Conservation (phyloP, 2,888 invertebrate genomes). For the Acleris sparsana region DNA sequence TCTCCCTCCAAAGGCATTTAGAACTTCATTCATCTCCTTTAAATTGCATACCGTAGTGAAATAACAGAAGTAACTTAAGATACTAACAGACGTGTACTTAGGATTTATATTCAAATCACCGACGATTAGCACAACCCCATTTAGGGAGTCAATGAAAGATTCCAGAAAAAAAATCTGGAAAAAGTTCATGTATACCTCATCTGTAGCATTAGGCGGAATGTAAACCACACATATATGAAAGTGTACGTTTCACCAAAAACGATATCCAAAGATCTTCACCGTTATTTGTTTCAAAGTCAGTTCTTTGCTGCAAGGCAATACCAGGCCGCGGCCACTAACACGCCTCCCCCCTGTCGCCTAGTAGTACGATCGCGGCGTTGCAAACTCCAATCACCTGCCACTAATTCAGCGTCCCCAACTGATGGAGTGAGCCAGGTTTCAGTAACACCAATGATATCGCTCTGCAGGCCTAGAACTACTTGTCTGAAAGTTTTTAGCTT, state of each 20-base stretch:
- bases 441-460: no score
- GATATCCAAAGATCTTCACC: slow-evolving; percentile 11
- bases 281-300: background rate
- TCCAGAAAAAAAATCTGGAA: no score
- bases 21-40: no score
- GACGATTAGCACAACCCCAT: background rate
- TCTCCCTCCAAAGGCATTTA: no score
- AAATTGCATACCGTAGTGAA: no score
- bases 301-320: background rate
- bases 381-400: background rate
- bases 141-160: background rate
- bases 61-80: background rate
- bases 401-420: background rate
- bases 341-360: slow-evolving; percentile 3
- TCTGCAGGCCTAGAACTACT: background rate
- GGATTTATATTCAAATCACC: background rate
- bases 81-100: background rate
- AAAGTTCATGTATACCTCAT: slow-evolving; percentile 7
- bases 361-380: slow-evolving; percentile 1
- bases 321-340: slow-evolving; percentile 10
- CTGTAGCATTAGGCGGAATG: background rate
- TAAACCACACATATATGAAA: slow-evolving; percentile 8
- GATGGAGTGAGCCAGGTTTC: background rate
- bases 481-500: slow-evolving; percentile 2
- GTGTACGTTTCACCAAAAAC: background rate